Percentiles rank a stretch among this genome's conserved stretches.
Conservation (phyloP, 2,113 vertebrate genomes). For the Chinchilla lanigera region DNA sequence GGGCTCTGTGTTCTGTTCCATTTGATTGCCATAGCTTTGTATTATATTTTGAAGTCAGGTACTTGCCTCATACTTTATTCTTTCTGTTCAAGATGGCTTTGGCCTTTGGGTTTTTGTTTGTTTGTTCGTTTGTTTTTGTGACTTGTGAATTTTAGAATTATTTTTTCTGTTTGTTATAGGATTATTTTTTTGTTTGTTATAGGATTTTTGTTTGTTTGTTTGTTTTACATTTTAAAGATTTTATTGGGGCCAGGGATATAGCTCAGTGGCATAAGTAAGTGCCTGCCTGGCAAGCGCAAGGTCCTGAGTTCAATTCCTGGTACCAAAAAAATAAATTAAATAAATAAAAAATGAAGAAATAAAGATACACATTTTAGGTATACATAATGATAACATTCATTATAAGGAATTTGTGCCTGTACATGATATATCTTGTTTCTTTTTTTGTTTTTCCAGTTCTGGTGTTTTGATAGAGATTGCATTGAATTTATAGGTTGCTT, state of each 20-base stretch:
- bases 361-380: too few relatives aligned
- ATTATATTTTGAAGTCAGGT: not conserved
- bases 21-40: not conserved
- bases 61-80: not conserved
- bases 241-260: too few relatives aligned
- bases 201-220: too few relatives aligned
- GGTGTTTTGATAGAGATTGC: not conserved
- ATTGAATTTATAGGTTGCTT: not conserved
- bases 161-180: too few relatives aligned
- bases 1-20: not conserved
- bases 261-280: too few relatives aligned
- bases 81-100: not conserved
- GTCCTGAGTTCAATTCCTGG: too few relatives aligned
- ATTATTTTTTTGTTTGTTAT: too few relatives aligned
- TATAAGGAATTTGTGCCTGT: not conserved
- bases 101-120: not conserved
- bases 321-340: too few relatives aligned
- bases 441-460: not conserved
- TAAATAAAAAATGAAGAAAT: too few relatives aligned
- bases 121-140: too few relatives aligned
- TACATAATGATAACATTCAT: not conserved
- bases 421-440: not conserved
- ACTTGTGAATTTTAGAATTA: not conserved
- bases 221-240: not conserved
- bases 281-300: too few relatives aligned